Evolutionary conservation across 2,888 invertebrate genomes (phyloP), one percentile per base, ranked within the genome.

Genomic region (Pherbina coryleti): DNA sequence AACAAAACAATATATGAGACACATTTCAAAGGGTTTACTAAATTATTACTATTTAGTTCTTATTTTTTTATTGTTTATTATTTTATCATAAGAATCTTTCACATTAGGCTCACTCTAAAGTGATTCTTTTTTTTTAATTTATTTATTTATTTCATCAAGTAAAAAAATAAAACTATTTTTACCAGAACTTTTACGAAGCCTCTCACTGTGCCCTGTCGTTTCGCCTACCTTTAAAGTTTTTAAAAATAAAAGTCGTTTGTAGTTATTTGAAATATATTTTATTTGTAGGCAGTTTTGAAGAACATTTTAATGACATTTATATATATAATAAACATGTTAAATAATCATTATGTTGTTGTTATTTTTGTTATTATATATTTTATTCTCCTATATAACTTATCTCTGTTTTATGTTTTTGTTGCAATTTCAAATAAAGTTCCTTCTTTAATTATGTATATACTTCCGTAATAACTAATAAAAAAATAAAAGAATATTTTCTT

Each of bases 271-370:
- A 87, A 87, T 87, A 87, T 87, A 87, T 86, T 88, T 89, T 88
- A 88, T 88, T 88, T 88, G 88, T 88, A 88, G 88, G 88, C 88
- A 88, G 88, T 88, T 89, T 88, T 87, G 87, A 88, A 88, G 89
- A 89, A 88, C 89, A 88, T 88, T 89, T 88, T 88, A 88, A 88
- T 88, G 88, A 88, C 88, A 88, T 88, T 88, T 88, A 88, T 88
- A 87, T 88, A 87, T 87, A 87, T 87, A 87, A 83, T 85, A 83
- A 85, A 85, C 87, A 87, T 88, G 86, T 88, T 83, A 82, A 83
- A 83, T 83, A 82, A 82, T 82, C 78, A 80, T 78, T 79, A 76
- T 71, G 78, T 79, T 79, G 75, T 76, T 80, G 53, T 82, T 82
- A 55, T 81, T 81, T 60, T 78, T 77, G 78, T 82, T 79, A 79